Base-by-base conservation (phyloP, 2,888 invertebrate species). In the Drosophila demipolita region DNA sequence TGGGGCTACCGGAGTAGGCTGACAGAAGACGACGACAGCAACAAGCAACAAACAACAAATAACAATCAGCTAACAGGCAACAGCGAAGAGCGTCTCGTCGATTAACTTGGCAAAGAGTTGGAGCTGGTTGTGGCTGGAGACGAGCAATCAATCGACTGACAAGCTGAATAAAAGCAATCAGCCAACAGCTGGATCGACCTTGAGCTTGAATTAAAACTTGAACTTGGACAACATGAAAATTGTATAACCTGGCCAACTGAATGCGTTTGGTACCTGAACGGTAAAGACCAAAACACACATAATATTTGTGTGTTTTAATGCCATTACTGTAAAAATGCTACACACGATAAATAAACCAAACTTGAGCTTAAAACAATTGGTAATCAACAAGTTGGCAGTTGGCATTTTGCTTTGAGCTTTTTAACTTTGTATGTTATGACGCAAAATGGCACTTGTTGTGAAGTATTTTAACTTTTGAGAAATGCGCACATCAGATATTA, bases 131-230 rank as follows among this genome's bases (percentile, higher is more conserved):
- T 45, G 7, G 45, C 15, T 45, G 45, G 53, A 36, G 66, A 17
- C n/a, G 48, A 45, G 64, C 15, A 45, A 45, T 55, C 55, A 50
- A 69, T 45, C 55, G 66, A 48, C 33, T 23, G 35, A 55, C 38
- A 57, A 40, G 2, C 54, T 15, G 11, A 7, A 29, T n/a, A 17
- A 38, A 5, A 23, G 35, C 63, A 50, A 60, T 32, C 53, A 66
- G 32, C 32, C 59, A 66, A 64, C 55, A 64, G 63, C 59, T 29
- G 45, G 68, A 69, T 65, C 82, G 83, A 89, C 88, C 87, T 91
- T 91, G 90, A 85, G 83, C 90, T 87, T 89, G 83, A 84, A 80
- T 77, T 78, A 73, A 80, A 78, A 75, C 74, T 85, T 87, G 80
- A 85, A 83, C 81, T 82, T 78, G 83, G 52, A 23, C 66, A 55